These are phyloP conservation scores for Notamacropus eugenii DNA, from an alignment of 2,797 vertebrate genomes.

Conservation along the genomic window DNA sequence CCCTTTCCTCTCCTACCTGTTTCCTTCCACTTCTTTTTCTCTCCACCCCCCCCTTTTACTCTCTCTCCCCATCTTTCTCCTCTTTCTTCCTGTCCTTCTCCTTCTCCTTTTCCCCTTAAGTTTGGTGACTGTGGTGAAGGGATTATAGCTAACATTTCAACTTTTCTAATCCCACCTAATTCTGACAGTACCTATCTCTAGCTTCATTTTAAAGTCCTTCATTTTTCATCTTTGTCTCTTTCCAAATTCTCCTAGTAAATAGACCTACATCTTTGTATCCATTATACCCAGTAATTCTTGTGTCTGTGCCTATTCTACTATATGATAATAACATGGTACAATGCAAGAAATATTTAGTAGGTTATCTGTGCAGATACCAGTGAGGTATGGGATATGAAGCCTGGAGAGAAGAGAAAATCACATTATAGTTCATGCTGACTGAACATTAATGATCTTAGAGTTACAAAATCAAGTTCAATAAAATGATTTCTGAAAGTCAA, in stretches of 20 bases:
- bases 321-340: neutral
- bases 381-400: neutral
- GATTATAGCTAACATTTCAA: neutral
- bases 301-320: neutral
- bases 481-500: neutral
- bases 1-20: neutral
- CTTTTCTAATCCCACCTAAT: neutral
- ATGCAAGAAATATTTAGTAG: neutral
- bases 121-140: neutral
- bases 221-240: neutral
- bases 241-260: neutral
- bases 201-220: neutral
- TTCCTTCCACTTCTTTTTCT: neutral
- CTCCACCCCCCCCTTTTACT: neutral
- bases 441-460: neutral
- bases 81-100: neutral
- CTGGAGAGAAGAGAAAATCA: neutral
- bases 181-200: neutral
- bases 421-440: neutral
- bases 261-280: neutral
- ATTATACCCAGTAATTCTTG: neutral
- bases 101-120: neutral
- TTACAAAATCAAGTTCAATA: neutral
- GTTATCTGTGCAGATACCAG: neutral
- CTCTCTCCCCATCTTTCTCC: neutral